Conservation (phyloP, 92 coral and sea anemone genomes). For the Parazoanthus darwini region DNA sequence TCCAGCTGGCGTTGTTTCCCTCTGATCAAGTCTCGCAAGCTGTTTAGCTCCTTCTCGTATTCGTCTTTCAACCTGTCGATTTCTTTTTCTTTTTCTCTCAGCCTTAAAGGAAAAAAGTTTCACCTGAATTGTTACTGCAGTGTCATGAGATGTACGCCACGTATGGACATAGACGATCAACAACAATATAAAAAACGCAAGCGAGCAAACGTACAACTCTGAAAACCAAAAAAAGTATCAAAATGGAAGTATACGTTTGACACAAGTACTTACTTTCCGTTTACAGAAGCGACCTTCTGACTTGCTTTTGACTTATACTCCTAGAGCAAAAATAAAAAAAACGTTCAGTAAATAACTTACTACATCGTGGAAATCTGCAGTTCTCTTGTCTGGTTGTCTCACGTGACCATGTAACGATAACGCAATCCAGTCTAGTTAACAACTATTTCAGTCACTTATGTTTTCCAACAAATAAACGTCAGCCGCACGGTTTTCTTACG, state of each 20-base stretch:
- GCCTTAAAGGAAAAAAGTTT: conserved; percentile 44
- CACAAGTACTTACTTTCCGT: conserved; percentile 65
- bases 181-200: neutral
- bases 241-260: neutral
- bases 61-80: conserved; percentile 74
- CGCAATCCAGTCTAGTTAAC: neutral
- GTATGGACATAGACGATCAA: neutral
- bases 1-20: conserved; percentile 85
- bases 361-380: neutral
- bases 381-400: neutral
- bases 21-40: conserved; percentile 79
- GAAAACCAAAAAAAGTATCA: too few species aligned
- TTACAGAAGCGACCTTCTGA: conserved; percentile 71
- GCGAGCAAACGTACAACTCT: neutral
- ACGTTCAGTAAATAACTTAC: neutral
- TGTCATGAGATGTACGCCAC: neutral
- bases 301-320: conserved; percentile 76
- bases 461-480: too few species aligned
- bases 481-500: too few species aligned
- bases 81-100: conserved; percentile 84
- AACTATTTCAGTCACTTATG: too few species aligned
- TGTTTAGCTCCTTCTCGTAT: conserved; percentile 80
- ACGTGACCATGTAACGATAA: neutral
- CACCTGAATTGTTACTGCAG: neutral
- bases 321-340: conserved; percentile 36